Evolutionary conservation across 64 coral and sea anemone genomes (phyloP).

Genomic region (Catalaphyllia jardinei): DNA sequence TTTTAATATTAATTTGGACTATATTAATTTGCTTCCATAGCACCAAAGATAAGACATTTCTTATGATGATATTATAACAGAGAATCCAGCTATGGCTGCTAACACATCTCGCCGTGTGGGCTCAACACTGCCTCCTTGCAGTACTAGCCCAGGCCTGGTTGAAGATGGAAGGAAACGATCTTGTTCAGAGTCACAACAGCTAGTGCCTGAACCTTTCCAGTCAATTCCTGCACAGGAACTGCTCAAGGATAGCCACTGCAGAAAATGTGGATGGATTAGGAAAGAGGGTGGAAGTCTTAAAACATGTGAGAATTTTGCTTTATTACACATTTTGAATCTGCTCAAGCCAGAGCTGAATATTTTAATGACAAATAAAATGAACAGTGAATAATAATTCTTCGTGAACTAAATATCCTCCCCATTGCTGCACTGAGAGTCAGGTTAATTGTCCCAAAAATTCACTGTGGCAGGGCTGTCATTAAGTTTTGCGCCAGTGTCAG

Average conservation of each 20-base stretch:
- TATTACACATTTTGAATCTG: too few relatives aligned
- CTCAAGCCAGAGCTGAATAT: too few relatives aligned
- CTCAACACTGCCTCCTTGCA: not conserved
- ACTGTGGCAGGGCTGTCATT: too few relatives aligned
- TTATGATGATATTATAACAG: not conserved
- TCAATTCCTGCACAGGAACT: conserved; percentile 58
- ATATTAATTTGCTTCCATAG: too few relatives aligned
- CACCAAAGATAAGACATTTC: too few relatives aligned
- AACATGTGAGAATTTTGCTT: conserved; percentile 10
- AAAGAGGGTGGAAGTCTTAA: conserved; percentile 49
- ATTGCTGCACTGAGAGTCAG: too few relatives aligned
- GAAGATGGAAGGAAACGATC: not conserved
- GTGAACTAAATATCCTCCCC: too few relatives aligned
- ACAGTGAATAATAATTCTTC: too few relatives aligned
- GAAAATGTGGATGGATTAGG: conserved; percentile 60
- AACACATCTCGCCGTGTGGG: not conserved
- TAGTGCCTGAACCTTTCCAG: conserved; percentile 45
- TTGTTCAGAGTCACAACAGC: not conserved
- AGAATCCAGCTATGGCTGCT: not conserved
- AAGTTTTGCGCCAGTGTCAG: too few relatives aligned
- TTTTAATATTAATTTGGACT: too few relatives aligned
- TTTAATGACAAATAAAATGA: too few relatives aligned
- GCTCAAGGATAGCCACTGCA: conserved; percentile 45
- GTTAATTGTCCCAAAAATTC: too few relatives aligned
- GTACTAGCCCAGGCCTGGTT: not conserved